phyloP scores from a whole-genome alignment of 2,888 invertebrate species.

The Amphipoea oculea region DNA sequence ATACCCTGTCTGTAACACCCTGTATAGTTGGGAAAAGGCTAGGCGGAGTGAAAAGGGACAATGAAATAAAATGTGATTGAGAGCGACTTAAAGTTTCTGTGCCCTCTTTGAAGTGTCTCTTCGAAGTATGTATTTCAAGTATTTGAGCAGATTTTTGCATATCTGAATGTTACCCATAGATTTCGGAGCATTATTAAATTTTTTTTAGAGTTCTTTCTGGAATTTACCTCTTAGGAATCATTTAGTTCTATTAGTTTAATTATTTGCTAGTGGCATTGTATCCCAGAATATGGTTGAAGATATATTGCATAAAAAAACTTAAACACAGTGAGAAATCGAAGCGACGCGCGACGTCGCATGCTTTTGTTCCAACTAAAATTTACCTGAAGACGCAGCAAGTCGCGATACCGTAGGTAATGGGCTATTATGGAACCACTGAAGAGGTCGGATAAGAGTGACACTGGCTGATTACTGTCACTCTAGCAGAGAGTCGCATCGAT shows the following conservation, averaged over 20 bases:
- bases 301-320: background rate
- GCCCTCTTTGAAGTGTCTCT: background rate
- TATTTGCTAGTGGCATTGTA: background rate
- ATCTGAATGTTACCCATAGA: background rate
- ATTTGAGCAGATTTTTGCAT: slow-evolving; percentile 8
- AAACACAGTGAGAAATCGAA: background rate
- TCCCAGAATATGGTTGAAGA: background rate
- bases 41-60: background rate
- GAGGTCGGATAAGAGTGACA: background rate
- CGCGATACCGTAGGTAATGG: too few relatives aligned
- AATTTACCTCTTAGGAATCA: background rate
- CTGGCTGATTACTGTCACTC: background rate
- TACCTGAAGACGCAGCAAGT: background rate
- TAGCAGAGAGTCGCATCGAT: background rate
- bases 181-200: background rate
- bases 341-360: too few relatives aligned
- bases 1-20: too few relatives aligned
- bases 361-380: background rate
- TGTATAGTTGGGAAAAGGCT: background rate
- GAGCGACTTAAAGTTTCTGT: background rate
- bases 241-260: background rate
- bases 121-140: background rate
- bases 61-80: background rate
- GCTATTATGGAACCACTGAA: background rate
- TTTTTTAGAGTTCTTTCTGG: background rate